phyloP scores from a whole-genome alignment of 2,797 vertebrate genomes.

The Channallabes apus region DNA sequence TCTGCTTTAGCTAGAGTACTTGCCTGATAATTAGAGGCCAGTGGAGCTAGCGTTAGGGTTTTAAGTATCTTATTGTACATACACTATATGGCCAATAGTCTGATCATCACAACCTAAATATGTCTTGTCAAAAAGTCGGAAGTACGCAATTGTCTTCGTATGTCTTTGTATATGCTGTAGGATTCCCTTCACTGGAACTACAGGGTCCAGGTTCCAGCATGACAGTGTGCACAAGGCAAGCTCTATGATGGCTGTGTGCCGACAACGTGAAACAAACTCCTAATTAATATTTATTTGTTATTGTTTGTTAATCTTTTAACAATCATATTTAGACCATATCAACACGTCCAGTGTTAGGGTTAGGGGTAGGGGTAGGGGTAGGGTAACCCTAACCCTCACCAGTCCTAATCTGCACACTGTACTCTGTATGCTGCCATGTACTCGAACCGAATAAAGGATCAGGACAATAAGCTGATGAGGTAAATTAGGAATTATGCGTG shows the following conservation, averaged over 20 bases:
- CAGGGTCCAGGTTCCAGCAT: neutral
- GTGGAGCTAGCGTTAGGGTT: neutral
- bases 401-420: neutral
- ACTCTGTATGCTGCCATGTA: neutral
- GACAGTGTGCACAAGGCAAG: neutral
- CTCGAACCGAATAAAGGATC: constrained; percentile 7
- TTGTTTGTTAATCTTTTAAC: neutral
- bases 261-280: neutral
- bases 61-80: constrained; percentile 18
- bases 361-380: no score
- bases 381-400: neutral
- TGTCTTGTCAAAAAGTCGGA: neutral
- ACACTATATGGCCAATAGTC: neutral
- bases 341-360: neutral
- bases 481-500: constrained; percentile 30
- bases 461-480: constrained; percentile 4
- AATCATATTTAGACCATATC: neutral
- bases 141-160: no score
- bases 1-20: neutral
- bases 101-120: neutral
- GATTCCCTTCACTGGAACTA: neutral
- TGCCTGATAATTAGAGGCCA: neutral
- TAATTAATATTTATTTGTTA: neutral
- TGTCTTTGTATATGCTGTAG: neutral
- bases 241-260: no score